Base-by-base conservation (phyloP, 2,888 invertebrate species). In the Catocala fraxini region DNA sequence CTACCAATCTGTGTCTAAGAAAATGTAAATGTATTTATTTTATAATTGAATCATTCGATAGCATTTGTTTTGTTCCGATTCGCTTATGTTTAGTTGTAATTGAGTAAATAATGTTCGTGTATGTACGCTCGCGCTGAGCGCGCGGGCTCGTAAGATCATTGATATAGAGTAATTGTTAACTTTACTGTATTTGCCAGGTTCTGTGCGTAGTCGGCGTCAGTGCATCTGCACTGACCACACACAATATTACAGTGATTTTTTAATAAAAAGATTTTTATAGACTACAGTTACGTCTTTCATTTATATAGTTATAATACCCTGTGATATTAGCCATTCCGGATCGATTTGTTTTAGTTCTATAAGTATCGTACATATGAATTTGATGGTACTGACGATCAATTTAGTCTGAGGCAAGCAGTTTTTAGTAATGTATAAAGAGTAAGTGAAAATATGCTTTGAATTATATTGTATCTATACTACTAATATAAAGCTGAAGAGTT, bases 201-300 rank as follows among this genome's bases (percentile, higher is more conserved):
- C 83, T 83, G 86, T 85, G 86, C 81, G 85, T 81, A 82, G 82
- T 80, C 84, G 82, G 77, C 76, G 79, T 69, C 80, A 80, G 80
- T 64, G 75, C 77, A 67, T 59, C 80, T 65, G 61, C 81, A 82
- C 81, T 84, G 81, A 75, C 81, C 74, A 73, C 80, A 86, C 87
- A 89, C 85, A 84, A 85, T 87, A 88, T 89, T 89, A 89, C 93
- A 93, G 91, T 93, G 92, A 88, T 91, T 93, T 92, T 90, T 82
- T 89, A 91, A 89, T 89, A 89, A 93, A 63, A 93, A 90, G 85
- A 89, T 89, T 93, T 93, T 94, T 93, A 92, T 92, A 93, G 92
- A 91, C 91, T 88, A 87, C 78, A 59, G 15, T 49, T 56, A 61
- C 52, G 75, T 72, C 85, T 86, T 87, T 80, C 25, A 39, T 56